Evolutionary conservation across 2,888 invertebrate genomes (phyloP).

Genomic region (Galerucella pusilla): DNA sequence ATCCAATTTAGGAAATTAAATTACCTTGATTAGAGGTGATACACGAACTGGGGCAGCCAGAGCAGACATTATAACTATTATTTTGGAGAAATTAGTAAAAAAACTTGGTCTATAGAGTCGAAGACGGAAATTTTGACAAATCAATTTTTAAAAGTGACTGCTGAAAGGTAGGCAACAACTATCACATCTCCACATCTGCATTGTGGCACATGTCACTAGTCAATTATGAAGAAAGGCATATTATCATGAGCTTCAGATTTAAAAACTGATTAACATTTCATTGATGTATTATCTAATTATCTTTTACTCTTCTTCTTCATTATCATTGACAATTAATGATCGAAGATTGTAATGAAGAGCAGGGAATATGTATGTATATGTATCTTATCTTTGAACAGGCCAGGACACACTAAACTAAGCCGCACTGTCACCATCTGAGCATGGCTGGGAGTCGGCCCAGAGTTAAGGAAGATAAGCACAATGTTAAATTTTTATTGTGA

Average conservation of each 20-base stretch:
- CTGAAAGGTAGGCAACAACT: conserved; percentile 9
- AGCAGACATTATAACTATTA: conserved; percentile 55
- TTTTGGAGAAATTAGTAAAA: background rate
- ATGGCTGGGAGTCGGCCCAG: too few species aligned
- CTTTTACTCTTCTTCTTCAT: too few species aligned
- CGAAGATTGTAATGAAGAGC: too few species aligned
- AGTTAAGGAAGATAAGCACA: too few species aligned
- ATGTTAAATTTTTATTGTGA: too few species aligned
- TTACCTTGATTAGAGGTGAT: conserved; percentile 84
- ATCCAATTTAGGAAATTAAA: background rate
- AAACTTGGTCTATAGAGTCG: conserved; percentile 5
- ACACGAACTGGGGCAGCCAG: conserved; percentile 79
- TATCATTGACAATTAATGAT: too few species aligned
- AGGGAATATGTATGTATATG: too few species aligned
- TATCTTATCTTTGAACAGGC: too few species aligned
- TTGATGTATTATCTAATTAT: too few species aligned
- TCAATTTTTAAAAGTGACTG: background rate
- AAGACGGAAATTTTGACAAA: background rate
- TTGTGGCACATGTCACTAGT: background rate
- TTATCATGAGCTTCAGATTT: background rate
- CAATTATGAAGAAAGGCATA: background rate
- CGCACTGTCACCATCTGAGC: too few species aligned
- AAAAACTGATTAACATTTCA: too few species aligned
- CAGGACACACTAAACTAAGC: too few species aligned
- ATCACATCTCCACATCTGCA: background rate